phyloP scores from a whole-genome alignment of 1,140 invertebrate species.

The Episyrphus balteatus region DNA sequence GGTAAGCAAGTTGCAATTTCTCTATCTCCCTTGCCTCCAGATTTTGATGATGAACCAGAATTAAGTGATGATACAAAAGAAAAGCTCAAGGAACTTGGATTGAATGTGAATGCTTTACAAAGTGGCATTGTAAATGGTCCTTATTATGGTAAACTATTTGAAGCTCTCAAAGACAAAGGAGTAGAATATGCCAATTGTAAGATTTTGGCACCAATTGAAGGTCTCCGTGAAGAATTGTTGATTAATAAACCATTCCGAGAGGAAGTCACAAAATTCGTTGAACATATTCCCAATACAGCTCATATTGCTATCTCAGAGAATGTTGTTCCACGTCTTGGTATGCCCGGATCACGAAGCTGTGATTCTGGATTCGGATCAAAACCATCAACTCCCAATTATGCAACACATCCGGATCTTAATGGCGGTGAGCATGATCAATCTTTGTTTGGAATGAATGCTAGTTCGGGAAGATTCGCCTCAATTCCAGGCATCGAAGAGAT shows the following conservation, averaged over 20 bases:
- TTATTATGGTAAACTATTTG: conserved; percentile 44
- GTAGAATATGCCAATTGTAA: conserved; percentile 41
- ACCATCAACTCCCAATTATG: conserved; percentile 24
- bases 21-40: conserved; percentile 8
- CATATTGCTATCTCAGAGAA: conserved; percentile 2
- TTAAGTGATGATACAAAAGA: conserved; percentile 39
- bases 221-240: conserved; percentile 42
- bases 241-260: conserved; percentile 43
- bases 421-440: conserved; percentile 7
- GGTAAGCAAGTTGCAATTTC: conserved; percentile 16
- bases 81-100: conserved; percentile 41
- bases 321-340: conserved; percentile 3
- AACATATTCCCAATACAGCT: conserved; percentile 32
- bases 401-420: neutral
- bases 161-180: conserved; percentile 41
- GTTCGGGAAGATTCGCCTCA: conserved; percentile 16
- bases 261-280: conserved; percentile 43
- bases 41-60: conserved; percentile 19
- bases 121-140: conserved; percentile 46
- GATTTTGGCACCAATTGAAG: conserved; percentile 42
- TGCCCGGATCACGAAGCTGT: conserved; percentile 20
- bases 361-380: conserved; percentile 35
- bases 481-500: conserved; percentile 32
- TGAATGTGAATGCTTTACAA: conserved; percentile 44
- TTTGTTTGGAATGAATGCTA: conserved; percentile 6